Base-by-base conservation (phyloP, 2,113 vertebrate genomes). In the Rhombomys opimus region DNA sequence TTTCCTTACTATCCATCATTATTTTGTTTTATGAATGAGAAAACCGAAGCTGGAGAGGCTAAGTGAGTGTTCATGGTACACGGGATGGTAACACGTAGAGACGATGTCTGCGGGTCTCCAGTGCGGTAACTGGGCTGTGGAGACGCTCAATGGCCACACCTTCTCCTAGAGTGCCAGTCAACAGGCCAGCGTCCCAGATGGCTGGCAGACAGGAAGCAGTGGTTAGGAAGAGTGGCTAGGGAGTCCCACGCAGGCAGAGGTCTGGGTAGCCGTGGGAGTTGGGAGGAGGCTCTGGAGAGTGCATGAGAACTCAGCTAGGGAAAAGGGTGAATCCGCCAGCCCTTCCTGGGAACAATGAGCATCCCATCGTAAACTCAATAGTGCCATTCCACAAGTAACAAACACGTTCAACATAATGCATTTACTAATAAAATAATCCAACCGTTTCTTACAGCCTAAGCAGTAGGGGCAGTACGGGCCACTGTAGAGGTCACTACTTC, bases 361-460 rank as follows among this genome's bases (percentile, higher is more conserved):
- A 78, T 7, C 80, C 15, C 14, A 12, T 27, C 87, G 1, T 85
- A 70, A 95, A 89, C 63, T 17, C 38, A 68, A 22, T 27, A 4
- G 2, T 65, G 7, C 73, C 90, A 32, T 54, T 59, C 90, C 54
- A 5, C 57, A 59, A 90, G 89, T 76, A 93, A 89, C 89, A 57
- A 68, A 76, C 65, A 93, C 27, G 52, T 77, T 93, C 54, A 82
- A 89, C 82, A 67, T 54, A 91, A 87, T 73, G 1, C 63, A 72
- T 96, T 92, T 92, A 5, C 25, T 65, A 90, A 65, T 41, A n/a
- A 88, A 68, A 91, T 0, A 89, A 91, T 89, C 52, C 10, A 77
- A 50, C 72, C 6, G 5, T 54, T n/a, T 93, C 87, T 92, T 57
- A 89, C 91, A 86, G 50, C 10, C 1, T 8, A 89, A 76, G 25